phyloP scores from a whole-genome alignment of 2,888 invertebrate genomes.

The Carabus problematicus region DNA sequence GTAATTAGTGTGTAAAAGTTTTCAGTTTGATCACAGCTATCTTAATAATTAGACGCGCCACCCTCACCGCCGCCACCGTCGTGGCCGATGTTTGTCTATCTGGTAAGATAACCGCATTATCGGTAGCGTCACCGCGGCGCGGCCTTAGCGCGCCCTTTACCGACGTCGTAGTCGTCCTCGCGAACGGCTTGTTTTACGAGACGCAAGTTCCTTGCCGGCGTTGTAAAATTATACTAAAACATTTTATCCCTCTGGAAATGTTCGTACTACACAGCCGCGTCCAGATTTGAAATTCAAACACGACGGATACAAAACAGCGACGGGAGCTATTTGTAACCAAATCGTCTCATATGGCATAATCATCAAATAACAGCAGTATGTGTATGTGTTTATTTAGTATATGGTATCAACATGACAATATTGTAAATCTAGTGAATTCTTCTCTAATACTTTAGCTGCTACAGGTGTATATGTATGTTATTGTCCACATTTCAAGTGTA shows the following conservation, averaged over 20 bases:
- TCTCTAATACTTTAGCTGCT: too few relatives aligned
- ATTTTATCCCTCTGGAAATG: slow-evolving; percentile 45
- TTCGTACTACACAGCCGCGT: slow-evolving; percentile 21
- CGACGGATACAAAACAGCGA: background rate
- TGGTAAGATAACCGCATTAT: slow-evolving; percentile 31
- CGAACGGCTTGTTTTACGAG: slow-evolving; percentile 52
- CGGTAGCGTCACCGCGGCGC: slow-evolving; percentile 43
- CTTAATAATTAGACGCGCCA: slow-evolving; percentile 54
- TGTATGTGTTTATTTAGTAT: too few relatives aligned
- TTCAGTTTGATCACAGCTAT: slow-evolving; percentile 51
- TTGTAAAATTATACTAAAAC: slow-evolving; percentile 51
- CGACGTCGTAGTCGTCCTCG: slow-evolving; percentile 24
- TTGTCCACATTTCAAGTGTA: too few relatives aligned
- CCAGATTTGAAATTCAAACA: slow-evolving; percentile 49
- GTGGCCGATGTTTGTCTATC: background rate
- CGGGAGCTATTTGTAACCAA: too few relatives aligned
- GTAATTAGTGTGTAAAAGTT: slow-evolving; percentile 49
- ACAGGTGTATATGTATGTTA: too few relatives aligned
- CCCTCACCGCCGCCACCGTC: slow-evolving; percentile 14
- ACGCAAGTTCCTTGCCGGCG: slow-evolving; percentile 50
- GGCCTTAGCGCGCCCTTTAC: slow-evolving; percentile 48
- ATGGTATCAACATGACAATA: too few relatives aligned
- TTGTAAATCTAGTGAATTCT: too few relatives aligned
- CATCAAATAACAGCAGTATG: too few relatives aligned
- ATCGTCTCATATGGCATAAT: too few relatives aligned